Evolutionary conservation across 2,888 invertebrate genomes (phyloP), one percentile per base, ranked within the genome.

Genomic region (Nemapogon koenigi): DNA sequence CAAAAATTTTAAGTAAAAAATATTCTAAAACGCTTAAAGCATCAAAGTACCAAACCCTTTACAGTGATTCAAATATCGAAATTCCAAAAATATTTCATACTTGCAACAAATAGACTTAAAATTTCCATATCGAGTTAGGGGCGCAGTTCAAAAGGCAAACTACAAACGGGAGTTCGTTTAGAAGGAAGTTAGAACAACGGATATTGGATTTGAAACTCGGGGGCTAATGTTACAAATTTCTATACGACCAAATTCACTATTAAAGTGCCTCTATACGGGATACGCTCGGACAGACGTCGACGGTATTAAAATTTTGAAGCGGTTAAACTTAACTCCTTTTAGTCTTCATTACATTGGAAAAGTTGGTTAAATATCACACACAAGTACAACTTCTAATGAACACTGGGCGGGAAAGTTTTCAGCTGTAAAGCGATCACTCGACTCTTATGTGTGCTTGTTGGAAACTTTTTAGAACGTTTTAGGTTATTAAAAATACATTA

Each of bases 361-460:
- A 76, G 75, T 75, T 75, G 62, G 56, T 58, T 64, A 65, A 75
- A 73, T 72, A 72, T 72, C 75, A 73, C 64, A n/a, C n/a, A 60
- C 68, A 70, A 69, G 71, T 67, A 62, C 63, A 73, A 75, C 64
- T 75, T 75, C 73, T 78, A 76, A 75, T 72, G 76, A 78, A 73
- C 73, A 67, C 63, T 63, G 59, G 55, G 50, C 58, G 59, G 57
- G 42, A 46, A 72, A 73, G 71, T 76, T 75, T 53, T 44, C 63
- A 54, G 43, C 47, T 56, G 55, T 53, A 29, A 26, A 50, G 52
- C 57, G 53, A 59, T 62, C 61, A 56, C 28, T 33, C 37, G 17
- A 19, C n/a, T n/a, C n/a, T n/a, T n/a, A n/a, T n/a, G n/a, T n/a
- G n/a, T n/a, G n/a, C n/a, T n/a, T n/a, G n/a, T n/a, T n/a, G n/a